Percentiles rank a stretch among this genome's conserved stretches.
phyloP scores from a whole-genome alignment of 1,140 invertebrate genomes.

The Drosophila setifemur region DNA sequence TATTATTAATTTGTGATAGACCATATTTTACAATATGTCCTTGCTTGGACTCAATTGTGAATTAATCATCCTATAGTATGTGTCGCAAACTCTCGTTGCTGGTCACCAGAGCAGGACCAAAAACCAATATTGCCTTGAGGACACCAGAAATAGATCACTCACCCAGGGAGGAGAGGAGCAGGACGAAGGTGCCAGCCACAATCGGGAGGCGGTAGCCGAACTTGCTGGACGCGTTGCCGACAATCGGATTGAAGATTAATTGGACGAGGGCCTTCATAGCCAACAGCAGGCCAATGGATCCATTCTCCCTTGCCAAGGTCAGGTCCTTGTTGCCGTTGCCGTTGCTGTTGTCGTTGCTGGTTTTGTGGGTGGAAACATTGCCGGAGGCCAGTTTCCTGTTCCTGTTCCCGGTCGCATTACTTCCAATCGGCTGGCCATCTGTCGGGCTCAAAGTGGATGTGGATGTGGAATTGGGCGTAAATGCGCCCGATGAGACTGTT shows the following conservation, averaged over 20 bases:
- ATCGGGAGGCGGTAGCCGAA: constrained; percentile 92
- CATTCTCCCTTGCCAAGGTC: constrained; percentile 85
- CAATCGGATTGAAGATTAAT: constrained; percentile 91
- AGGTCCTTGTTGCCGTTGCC: constrained; percentile 14
- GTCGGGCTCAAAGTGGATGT: constrained; percentile 5
- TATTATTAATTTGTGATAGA: too few relatives aligned
- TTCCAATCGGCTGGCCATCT: constrained; percentile 50
- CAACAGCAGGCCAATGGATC: constrained; percentile 90
- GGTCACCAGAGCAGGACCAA: not conserved
- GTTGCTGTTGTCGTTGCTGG: not conserved
- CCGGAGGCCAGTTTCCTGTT: constrained; percentile 15
- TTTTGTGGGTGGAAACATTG: constrained; percentile 13
- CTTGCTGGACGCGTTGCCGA: constrained; percentile 87
- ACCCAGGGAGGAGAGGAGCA: constrained; percentile 92
- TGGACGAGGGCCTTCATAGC: constrained; percentile 95
- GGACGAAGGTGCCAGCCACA: constrained; percentile 90
- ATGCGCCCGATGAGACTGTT: not conserved
- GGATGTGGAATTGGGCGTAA: constrained; percentile 17
- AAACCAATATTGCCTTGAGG: not conserved
- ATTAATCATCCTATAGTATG: not conserved
- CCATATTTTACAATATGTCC: too few relatives aligned
- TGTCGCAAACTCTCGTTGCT: too few relatives aligned
- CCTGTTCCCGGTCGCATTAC: constrained; percentile 48
- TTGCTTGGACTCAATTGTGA: too few relatives aligned
- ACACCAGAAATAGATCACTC: constrained; percentile 82